Evolutionary conservation across 2,888 invertebrate species (phyloP), one percentile per base, ranked within the genome.

Genomic region (Hirtodrosophila cameraria): DNA sequence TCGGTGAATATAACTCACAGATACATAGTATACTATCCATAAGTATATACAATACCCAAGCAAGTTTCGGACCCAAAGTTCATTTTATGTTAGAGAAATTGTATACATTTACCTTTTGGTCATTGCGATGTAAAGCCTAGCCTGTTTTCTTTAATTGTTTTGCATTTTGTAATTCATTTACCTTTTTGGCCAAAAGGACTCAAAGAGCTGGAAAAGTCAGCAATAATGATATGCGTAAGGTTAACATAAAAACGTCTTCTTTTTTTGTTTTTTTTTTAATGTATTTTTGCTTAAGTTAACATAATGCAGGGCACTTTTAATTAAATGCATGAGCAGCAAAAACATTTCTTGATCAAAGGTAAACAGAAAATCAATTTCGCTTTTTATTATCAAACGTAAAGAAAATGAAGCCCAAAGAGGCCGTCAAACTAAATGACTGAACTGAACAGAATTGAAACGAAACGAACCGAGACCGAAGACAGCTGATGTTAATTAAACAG

Each of bases 351-450:
- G 75, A 65, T 70, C 64, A 78, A 74, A 82, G 63, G 72, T 68
- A 75, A 71, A 62, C 60, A 58, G 57, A 64, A 78, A 79, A 85
- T 82, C 86, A 78, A 85, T 79, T 79, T 58, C 11, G 25, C 33
- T 43, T 49, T 39, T 58, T 48, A n/a, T 46, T 42, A 36, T 59
- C 43, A 27, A 13, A n/a, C n/a, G n/a, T 36, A 12, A 46, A 55
- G 38, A 48, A 61, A 43, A 41, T 20, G 38, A 42, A 28, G 42
- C 11, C 28, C n/a, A 54, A 60, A 39, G 39, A 54, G 50, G 33
- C 59, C 48, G 23, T 43, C 36, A 53, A 73, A 62, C 62, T 48
- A 45, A 69, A 64, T 46, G 55, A 33, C 60, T 30, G 43, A n/a
- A n/a, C n/a, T n/a, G n/a, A n/a, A n/a, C n/a, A n/a, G n/a, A n/a